A percentile compares a stretch with the other conserved stretches of the same genome.
These are phyloP conservation scores for Eospalax fontanierii DNA, from an alignment of 2,797 vertebrate species.

Conservation along the genomic window DNA sequence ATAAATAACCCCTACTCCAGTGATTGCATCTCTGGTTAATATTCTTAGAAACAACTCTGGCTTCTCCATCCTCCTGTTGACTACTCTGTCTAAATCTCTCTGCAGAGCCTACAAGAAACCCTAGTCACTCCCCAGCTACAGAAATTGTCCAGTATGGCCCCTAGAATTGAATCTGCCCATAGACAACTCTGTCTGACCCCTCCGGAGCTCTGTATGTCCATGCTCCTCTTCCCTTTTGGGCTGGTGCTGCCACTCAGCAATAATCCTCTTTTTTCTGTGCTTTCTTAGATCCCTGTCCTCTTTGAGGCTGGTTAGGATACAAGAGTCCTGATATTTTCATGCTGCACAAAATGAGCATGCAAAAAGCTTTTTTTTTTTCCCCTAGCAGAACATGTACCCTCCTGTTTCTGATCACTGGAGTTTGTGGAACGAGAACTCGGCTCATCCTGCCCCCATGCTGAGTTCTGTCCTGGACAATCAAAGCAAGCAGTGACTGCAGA, in stretches of 20 bases:
- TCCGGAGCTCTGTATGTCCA: slow-evolving; percentile 51
- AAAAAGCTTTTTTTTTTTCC: slow-evolving; percentile 73
- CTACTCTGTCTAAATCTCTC: slow-evolving; percentile 17
- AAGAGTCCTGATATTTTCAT: slow-evolving; percentile 74
- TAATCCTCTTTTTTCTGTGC: slow-evolving; percentile 86
- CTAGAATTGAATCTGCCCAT: slow-evolving; percentile 57
- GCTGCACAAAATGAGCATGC: slow-evolving; percentile 80
- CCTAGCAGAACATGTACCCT: slow-evolving; percentile 73
- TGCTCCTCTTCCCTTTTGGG: slow-evolving; percentile 79
- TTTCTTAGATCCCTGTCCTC: slow-evolving; percentile 80
- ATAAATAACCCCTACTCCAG: slow-evolving; percentile 39
- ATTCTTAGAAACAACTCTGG: slow-evolving; percentile 64
- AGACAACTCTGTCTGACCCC: slow-evolving; percentile 33
- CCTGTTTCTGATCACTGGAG: slow-evolving; percentile 68
- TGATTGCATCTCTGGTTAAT: slow-evolving; percentile 69
- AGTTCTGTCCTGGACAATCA: slow-evolving; percentile 89
- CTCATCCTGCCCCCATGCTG: slow-evolving; percentile 73
- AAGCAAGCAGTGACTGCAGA: slow-evolving; percentile 64
- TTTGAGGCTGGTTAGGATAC: slow-evolving; percentile 80
- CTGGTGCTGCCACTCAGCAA: slow-evolving; percentile 89
- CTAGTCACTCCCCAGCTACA: slow-evolving; percentile 6
- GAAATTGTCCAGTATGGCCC: slow-evolving; percentile 53
- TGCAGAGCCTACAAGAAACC: slow-evolving; percentile 34
- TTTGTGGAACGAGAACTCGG: slow-evolving; percentile 73
- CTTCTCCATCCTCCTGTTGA: slow-evolving; percentile 71